Evolutionary conservation across 2,113 vertebrate species (phyloP).

Genomic region (Serilophus lunatus): DNA sequence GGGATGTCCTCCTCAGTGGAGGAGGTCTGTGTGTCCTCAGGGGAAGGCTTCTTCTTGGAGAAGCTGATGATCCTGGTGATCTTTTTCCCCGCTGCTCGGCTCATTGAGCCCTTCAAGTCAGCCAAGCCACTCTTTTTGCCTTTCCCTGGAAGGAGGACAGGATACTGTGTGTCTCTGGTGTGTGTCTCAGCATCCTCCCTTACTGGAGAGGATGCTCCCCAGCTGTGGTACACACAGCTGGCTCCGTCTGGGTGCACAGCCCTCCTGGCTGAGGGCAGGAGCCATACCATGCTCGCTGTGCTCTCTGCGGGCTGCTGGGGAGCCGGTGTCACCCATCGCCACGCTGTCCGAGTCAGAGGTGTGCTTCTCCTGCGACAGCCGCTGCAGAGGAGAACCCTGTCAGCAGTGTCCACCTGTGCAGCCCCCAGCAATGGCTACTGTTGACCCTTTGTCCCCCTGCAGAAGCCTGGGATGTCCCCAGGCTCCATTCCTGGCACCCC

Average conservation of each 20-base stretch:
- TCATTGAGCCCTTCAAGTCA: conserved; percentile 92
- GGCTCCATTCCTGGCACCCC: background rate
- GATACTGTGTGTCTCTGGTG: fast-evolving
- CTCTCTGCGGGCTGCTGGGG: conserved; percentile 67
- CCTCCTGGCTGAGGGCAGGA: background rate
- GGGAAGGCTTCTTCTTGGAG: conserved; percentile 89
- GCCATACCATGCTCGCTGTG: conserved; percentile 79
- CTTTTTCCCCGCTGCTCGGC: conserved; percentile 90
- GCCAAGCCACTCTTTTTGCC: conserved; percentile 88
- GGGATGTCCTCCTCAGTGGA: conserved; percentile 83
- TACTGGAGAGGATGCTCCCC: background rate
- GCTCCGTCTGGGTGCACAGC: fast-evolving
- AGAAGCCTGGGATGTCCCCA: background rate
- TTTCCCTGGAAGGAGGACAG: conserved; percentile 71
- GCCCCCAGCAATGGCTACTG: background rate
- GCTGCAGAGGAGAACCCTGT: conserved; percentile 66
- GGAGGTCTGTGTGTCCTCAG: conserved; percentile 77
- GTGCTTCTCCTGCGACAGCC: conserved; percentile 86
- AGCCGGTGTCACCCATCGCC: conserved; percentile 73
- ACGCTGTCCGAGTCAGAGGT: conserved; percentile 88
- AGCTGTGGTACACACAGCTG: background rate
- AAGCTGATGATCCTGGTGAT: conserved; percentile 97
- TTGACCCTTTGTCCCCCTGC: fast-evolving
- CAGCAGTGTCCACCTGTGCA: background rate
- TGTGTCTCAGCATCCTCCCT: fast-evolving